Evolutionary conservation across 1,140 invertebrate species (phyloP).

Genomic region (Aphidius gifuensis): DNA sequence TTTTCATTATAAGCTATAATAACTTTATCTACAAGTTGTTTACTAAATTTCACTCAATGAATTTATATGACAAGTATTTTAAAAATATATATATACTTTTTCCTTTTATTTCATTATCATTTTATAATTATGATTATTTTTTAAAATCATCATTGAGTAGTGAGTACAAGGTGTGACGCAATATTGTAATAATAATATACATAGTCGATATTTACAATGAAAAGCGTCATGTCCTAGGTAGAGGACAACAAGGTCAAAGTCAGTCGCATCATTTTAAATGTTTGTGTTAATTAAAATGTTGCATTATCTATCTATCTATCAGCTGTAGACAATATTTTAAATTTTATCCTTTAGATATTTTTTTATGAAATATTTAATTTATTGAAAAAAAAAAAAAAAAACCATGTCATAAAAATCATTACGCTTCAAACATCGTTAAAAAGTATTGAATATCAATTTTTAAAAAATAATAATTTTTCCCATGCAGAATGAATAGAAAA

Average conservation of each 20-base stretch:
- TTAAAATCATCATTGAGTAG: background rate
- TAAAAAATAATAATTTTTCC: too few species aligned
- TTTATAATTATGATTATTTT: background rate
- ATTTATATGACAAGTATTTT: background rate
- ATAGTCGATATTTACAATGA: constrained; percentile 31
- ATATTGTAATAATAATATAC: constrained; percentile 21
- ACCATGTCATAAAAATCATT: too few species aligned
- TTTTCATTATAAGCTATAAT: too few species aligned
- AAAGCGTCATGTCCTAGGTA: constrained; percentile 46
- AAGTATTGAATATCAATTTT: too few species aligned
- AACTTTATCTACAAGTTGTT: too few species aligned
- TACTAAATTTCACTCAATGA: background rate
- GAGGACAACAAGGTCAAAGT: constrained; percentile 40
- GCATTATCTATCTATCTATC: background rate
- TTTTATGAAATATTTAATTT: too few species aligned
- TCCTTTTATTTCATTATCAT: background rate
- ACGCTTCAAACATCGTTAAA: too few species aligned
- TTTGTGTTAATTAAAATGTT: constrained; percentile 9
- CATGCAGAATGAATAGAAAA: too few species aligned
- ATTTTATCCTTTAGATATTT: too few species aligned
- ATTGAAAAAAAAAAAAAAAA: background rate
- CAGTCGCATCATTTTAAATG: constrained; percentile 31
- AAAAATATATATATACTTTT: too few species aligned
- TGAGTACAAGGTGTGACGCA: constrained; percentile 25
- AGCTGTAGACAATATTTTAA: too few species aligned